Conservation (phyloP, 1,140 invertebrate species). For the Bombyx mandarina region DNA sequence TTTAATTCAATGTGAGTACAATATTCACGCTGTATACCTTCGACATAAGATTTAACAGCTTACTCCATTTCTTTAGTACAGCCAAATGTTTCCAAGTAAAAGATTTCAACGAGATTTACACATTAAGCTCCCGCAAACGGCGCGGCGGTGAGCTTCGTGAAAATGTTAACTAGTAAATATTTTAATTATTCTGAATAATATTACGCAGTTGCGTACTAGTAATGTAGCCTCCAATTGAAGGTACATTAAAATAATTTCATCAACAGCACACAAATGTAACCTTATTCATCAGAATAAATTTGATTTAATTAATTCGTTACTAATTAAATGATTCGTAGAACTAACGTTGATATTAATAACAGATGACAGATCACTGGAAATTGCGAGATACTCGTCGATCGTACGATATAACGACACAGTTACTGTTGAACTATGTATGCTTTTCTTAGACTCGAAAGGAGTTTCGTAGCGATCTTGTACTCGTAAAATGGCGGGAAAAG, state of each 20-base stretch:
- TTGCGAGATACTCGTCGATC: no score
- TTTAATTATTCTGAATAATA: neutral
- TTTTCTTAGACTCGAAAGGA: neutral
- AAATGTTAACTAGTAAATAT: neutral
- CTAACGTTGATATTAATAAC: neutral
- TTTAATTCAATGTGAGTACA: no score
- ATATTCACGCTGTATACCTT: no score
- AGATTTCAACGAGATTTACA: no score
- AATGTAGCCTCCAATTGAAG: constrained; percentile 4
- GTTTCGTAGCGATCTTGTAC: constrained; percentile 15
- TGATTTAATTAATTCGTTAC: constrained; percentile 7
- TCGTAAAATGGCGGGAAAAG: constrained; percentile 34
- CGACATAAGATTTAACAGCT: neutral
- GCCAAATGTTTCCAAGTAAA: no score
- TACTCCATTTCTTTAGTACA: no score
- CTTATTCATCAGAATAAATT: constrained; percentile 8
- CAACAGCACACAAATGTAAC: constrained; percentile 1
- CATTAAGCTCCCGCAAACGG: no score
- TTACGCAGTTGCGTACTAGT: neutral
- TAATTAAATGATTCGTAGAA: constrained; percentile 3
- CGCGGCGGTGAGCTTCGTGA: no score
- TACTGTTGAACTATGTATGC: no score
- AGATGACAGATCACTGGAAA: no score
- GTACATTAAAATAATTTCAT: constrained; percentile 8
- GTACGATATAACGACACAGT: no score